phyloP scores from a whole-genome alignment of 2,797 vertebrate genomes.

The Ciconia nigra region DNA sequence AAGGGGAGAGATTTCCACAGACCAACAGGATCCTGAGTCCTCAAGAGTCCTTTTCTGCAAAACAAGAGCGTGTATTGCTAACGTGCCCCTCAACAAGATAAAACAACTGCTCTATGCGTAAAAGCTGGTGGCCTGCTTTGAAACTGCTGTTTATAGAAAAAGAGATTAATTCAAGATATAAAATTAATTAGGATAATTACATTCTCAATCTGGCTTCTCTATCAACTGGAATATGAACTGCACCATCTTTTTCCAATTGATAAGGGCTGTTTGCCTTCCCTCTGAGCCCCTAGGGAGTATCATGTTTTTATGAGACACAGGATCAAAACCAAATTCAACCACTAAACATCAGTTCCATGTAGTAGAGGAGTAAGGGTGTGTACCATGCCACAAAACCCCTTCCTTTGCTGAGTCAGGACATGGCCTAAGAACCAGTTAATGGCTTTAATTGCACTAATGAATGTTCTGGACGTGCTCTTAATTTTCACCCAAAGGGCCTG shows the following conservation, averaged over 20 bases:
- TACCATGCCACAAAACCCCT: neutral
- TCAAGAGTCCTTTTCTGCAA: neutral
- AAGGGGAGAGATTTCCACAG: neutral
- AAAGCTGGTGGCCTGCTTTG: neutral
- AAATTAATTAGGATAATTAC: slow-evolving; percentile 57
- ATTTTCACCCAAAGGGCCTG: neutral
- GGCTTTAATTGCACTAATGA: slow-evolving; percentile 33
- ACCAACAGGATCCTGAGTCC: neutral
- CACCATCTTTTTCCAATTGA: neutral
- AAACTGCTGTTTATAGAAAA: neutral
- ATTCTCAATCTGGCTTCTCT: slow-evolving; percentile 22
- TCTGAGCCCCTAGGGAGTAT: neutral
- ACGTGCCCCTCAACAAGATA: neutral
- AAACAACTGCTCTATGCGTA: neutral
- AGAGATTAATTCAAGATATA: neutral
- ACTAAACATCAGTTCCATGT: fast-evolving
- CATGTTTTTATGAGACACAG: neutral
- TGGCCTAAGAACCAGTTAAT: neutral
- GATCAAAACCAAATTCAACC: neutral
- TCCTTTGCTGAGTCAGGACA: neutral
- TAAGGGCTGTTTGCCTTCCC: slow-evolving; percentile 12
- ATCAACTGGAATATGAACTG: neutral
- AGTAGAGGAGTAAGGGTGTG: neutral
- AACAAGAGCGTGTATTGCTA: neutral
- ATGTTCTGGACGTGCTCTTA: neutral